Conservation (phyloP, 92 coral and sea anemone genomes). For the Micromussa lordhowensis region DNA sequence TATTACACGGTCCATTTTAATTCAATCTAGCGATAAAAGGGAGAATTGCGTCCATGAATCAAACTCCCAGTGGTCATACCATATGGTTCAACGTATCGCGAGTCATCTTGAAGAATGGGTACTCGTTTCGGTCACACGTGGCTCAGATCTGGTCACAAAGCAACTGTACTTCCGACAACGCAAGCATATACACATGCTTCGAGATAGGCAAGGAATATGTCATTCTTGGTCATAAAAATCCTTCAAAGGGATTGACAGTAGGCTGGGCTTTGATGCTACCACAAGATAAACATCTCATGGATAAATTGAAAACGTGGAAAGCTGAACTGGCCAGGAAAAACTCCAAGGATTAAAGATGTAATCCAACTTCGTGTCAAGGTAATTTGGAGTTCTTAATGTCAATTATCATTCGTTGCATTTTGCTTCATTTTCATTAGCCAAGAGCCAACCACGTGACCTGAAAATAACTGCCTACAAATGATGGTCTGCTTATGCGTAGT, state of each 20-base stretch:
- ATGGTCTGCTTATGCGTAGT: too few relatives aligned
- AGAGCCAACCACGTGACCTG: too few relatives aligned
- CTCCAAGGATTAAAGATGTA: not conserved
- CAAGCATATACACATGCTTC: not conserved
- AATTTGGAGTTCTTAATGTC: too few relatives aligned
- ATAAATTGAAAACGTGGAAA: slow-evolving; percentile 20
- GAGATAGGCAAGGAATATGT: slow-evolving; percentile 19
- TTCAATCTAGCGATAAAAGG: slow-evolving; percentile 21
- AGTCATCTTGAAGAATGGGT: slow-evolving; percentile 5
- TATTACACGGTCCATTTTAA: not conserved
- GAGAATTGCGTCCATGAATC: slow-evolving; percentile 7
- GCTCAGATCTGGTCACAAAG: slow-evolving; percentile 28
- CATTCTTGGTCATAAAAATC: slow-evolving; percentile 22
- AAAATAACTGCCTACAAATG: too few relatives aligned
- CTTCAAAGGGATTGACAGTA: not conserved
- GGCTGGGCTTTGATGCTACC: slow-evolving; percentile 18
- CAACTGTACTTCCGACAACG: not conserved
- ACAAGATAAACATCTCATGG: slow-evolving; percentile 9
- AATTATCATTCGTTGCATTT: too few relatives aligned
- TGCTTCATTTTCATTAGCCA: too few relatives aligned
- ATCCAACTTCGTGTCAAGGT: not conserved
- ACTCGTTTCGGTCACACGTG: not conserved
- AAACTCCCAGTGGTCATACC: not conserved
- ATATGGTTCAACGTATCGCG: slow-evolving; percentile 34
- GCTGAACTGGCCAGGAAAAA: not conserved